Percentiles rank a stretch among this genome's conserved stretches.
These are phyloP conservation scores for Morpho deidamia DNA, from an alignment of 2,888 invertebrate species.

Conservation along the genomic window DNA sequence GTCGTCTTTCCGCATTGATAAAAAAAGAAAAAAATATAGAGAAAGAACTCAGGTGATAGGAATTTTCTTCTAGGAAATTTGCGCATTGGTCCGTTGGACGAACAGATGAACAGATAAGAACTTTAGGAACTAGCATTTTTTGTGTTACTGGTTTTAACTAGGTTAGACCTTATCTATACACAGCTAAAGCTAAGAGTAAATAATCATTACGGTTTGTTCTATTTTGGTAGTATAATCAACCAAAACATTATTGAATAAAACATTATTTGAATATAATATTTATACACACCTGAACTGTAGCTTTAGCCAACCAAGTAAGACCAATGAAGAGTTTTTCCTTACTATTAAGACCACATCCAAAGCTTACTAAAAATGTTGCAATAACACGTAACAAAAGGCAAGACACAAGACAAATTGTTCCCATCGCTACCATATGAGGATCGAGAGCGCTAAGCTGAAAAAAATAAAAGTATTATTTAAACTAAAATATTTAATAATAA, in stretches of 20 bases:
- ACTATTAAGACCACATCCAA: conserved; percentile 84
- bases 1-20: too few species aligned
- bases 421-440: conserved; percentile 77
- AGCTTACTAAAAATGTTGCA: conserved; percentile 79
- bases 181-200: too few species aligned
- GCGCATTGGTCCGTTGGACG: too few species aligned
- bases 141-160: too few species aligned
- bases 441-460: conserved; percentile 77
- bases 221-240: too few species aligned
- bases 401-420: conserved; percentile 79
- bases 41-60: too few species aligned
- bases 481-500: not conserved
- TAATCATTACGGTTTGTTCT: too few species aligned
- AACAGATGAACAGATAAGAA: too few species aligned
- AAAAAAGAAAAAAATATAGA: too few species aligned
- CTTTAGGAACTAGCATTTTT: too few species aligned
- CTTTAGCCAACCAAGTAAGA: conserved; percentile 92
- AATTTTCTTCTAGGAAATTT: too few species aligned
- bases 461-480: not conserved
- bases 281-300: conserved; percentile 87
- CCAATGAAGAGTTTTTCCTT: conserved; percentile 92
- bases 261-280: not conserved
- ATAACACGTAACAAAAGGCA: conserved; percentile 80
- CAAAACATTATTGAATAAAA: not conserved
- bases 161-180: too few species aligned